These are phyloP conservation scores for Rhinella marina DNA, from an alignment of 2,797 vertebrate genomes.

Conservation along the genomic window DNA sequence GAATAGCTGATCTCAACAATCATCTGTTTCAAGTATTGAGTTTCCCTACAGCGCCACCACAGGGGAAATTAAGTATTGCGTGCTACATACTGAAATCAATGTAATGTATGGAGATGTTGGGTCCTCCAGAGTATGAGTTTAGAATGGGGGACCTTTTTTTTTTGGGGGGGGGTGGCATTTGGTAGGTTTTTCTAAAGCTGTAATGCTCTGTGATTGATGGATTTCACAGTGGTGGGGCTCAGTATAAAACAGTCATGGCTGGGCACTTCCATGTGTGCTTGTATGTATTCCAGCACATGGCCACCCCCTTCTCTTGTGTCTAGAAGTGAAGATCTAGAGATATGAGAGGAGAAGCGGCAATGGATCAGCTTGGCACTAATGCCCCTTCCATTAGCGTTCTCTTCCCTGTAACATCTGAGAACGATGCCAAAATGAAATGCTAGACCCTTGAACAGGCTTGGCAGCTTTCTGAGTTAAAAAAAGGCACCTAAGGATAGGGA, in stretches of 20 bases:
- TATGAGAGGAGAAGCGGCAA: neutral
- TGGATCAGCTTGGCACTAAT: conserved; percentile 11
- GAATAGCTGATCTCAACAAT: neutral
- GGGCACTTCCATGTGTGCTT: neutral
- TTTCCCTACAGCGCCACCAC: neutral
- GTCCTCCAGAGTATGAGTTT: neutral
- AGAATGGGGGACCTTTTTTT: neutral
- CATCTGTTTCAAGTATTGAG: neutral
- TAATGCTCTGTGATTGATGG: neutral
- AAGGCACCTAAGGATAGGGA: conserved; percentile 61
- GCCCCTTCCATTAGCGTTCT: conserved; percentile 52
- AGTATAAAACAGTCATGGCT: neutral
- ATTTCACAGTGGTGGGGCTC: neutral
- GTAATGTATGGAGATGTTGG: too few relatives aligned
- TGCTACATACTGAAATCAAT: neutral
- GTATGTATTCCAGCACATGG: neutral
- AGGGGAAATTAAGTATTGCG: neutral
- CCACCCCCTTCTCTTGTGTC: neutral
- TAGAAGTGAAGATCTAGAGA: too few relatives aligned
- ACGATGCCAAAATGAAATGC: conserved; percentile 51
- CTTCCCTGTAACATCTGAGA: conserved; percentile 61
- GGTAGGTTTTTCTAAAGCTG: neutral
- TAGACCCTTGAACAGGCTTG: conserved; percentile 44
- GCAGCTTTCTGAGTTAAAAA: conserved; percentile 47
- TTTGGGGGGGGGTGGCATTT: too few relatives aligned